phyloP scores from a whole-genome alignment of 2,888 invertebrate species.

The Erannis defoliaria region DNA sequence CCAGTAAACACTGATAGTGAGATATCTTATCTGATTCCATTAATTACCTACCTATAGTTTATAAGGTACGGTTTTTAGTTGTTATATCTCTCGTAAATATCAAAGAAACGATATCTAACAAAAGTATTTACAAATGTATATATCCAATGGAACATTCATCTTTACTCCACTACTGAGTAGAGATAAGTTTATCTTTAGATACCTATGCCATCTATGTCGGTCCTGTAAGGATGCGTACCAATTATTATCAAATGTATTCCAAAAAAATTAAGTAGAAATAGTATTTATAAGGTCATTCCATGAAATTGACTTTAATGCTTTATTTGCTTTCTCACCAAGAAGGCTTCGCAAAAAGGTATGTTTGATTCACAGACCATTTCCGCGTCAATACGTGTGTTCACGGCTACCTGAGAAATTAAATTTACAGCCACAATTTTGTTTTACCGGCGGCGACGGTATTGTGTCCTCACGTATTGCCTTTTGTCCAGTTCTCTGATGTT shows the following conservation, averaged over 20 bases:
- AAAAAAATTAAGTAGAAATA: too few species aligned
- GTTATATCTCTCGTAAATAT: too few species aligned
- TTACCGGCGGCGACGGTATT: slow-evolving; percentile 59
- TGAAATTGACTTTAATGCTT: neutral
- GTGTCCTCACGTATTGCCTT: slow-evolving; percentile 70
- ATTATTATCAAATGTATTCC: too few species aligned
- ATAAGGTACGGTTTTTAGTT: too few species aligned
- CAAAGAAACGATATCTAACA: too few species aligned
- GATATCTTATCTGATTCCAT: slow-evolving; percentile 4
- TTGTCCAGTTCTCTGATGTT: slow-evolving; percentile 60
- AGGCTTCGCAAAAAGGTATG: slow-evolving; percentile 29
- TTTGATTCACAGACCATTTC: slow-evolving; percentile 50
- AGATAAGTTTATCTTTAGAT: too few species aligned
- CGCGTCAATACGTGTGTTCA: slow-evolving; percentile 69
- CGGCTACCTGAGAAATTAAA: slow-evolving; percentile 73
- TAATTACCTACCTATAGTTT: too few species aligned
- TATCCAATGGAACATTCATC: too few species aligned
- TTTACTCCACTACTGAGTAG: too few species aligned
- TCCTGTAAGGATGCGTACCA: too few species aligned
- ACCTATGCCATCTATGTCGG: too few species aligned
- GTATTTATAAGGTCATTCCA: neutral
- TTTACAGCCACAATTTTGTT: slow-evolving; percentile 62
- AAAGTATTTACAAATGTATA: too few species aligned
- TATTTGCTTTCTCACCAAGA: slow-evolving; percentile 36
- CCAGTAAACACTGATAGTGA: neutral